Conservation (phyloP, 2,888 invertebrate genomes). For the Ectemnius lituratus region DNA sequence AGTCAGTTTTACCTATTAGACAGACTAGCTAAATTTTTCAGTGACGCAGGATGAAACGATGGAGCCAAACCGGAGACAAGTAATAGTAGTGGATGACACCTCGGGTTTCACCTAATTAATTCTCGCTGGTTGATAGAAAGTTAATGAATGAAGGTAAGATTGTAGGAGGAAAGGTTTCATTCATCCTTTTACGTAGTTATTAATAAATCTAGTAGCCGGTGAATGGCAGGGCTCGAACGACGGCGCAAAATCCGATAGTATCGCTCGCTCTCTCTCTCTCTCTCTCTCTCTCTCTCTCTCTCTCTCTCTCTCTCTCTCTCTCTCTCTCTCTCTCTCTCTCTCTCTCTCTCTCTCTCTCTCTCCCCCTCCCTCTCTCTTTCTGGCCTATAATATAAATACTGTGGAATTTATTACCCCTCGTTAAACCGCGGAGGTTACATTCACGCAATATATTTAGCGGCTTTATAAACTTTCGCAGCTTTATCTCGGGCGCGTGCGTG, state of each 20-base stretch:
- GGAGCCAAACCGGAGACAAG: too few relatives aligned
- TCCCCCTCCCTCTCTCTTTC: neutral
- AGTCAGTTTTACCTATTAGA: too few relatives aligned
- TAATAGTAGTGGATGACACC: too few relatives aligned
- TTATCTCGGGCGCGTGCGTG: too few relatives aligned
- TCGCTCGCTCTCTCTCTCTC: neutral
- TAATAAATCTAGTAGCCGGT: constrained; percentile 44
- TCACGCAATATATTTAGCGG: constrained; percentile 31
- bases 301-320: neutral
- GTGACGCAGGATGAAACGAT: too few relatives aligned
- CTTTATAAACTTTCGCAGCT: neutral
- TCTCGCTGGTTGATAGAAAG: too few relatives aligned
- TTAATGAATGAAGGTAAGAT: constrained; percentile 23
- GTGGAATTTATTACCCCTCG: constrained; percentile 21
- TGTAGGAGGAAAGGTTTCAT: constrained; percentile 30
- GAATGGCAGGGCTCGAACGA: constrained; percentile 39
- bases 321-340: neutral
- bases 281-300: neutral
- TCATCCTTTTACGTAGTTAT: constrained; percentile 37
- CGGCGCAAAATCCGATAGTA: constrained; percentile 37
- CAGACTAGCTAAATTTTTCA: too few relatives aligned
- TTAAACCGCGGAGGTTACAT: constrained; percentile 34
- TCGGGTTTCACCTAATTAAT: too few relatives aligned
- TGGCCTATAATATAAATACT: constrained; percentile 30
- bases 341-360: neutral